Percentiles rank a stretch among this genome's conserved stretches.
Evolutionary conservation across 2,888 invertebrate genomes (phyloP).

Genomic region (Fragum sueziense): DNA sequence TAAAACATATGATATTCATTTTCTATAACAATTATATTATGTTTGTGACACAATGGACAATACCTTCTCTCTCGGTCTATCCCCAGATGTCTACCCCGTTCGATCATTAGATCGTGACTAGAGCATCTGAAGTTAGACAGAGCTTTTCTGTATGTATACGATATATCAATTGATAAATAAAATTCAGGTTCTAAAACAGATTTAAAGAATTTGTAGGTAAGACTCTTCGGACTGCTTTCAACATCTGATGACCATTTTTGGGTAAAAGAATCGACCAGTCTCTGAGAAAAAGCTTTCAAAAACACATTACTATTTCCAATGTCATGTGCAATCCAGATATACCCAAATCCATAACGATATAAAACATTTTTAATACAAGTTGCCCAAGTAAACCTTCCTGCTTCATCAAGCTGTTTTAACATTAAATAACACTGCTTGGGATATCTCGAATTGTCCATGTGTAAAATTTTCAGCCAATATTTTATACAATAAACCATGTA

Average conservation of each 20-base stretch:
- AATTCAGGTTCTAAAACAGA: background rate
- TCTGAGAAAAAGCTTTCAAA: conserved; percentile 7
- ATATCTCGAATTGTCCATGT: conserved; percentile 22
- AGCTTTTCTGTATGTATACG: conserved; percentile 11
- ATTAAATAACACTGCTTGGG: conserved; percentile 30
- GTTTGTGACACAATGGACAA: no score
- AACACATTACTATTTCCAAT: conserved; percentile 24
- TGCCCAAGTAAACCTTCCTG: conserved; percentile 22
- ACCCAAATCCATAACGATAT: conserved; percentile 27
- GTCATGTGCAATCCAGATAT: conserved; percentile 16
- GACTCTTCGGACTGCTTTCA: conserved; percentile 1
- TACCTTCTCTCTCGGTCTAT: no score
- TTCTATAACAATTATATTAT: no score
- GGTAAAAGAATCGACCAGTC: conserved; percentile 11
- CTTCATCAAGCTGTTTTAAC: conserved; percentile 21
- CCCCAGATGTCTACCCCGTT: no score
- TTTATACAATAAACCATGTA: conserved; percentile 19
- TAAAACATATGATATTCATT: no score
- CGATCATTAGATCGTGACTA: no score
- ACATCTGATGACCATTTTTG: conserved; percentile 13
- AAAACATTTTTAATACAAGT: conserved; percentile 14
- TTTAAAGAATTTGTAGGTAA: conserved; percentile 8
- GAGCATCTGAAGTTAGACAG: conserved; percentile 19
- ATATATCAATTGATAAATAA: conserved; percentile 7
- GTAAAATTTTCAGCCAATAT: conserved; percentile 32